Percentiles rank a stretch among this genome's conserved stretches.
phyloP scores from a whole-genome alignment of 2,888 invertebrate species.

The Tachina grossa region DNA sequence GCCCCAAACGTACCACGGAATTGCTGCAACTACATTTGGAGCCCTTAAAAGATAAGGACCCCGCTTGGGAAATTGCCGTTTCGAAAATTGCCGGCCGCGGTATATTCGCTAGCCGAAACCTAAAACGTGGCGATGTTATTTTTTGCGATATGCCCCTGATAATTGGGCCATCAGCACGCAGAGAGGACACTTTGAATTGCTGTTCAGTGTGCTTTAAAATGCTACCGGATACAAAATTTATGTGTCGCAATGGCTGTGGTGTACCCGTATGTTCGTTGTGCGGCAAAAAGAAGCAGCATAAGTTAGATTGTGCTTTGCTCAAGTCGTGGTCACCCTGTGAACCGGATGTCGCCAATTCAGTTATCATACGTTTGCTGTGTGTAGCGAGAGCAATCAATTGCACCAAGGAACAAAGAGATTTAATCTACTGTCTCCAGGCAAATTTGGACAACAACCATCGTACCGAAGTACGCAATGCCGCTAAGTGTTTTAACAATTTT shows the following conservation, averaged over 20 bases:
- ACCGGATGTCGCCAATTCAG: conserved; percentile 80
- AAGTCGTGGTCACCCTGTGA: conserved; percentile 85
- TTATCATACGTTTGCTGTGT: conserved; percentile 79
- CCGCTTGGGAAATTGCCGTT: conserved; percentile 85
- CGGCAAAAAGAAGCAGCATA: conserved; percentile 85
- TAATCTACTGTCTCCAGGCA: conserved; percentile 81
- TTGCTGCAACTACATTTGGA: conserved; percentile 79
- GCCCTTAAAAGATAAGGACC: conserved; percentile 80
- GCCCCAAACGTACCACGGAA: conserved; percentile 80
- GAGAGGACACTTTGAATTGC: conserved; percentile 83
- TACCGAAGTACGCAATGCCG: conserved; percentile 79
- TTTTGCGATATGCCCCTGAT: conserved; percentile 89
- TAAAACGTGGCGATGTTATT: conserved; percentile 87
- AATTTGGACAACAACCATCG: conserved; percentile 81
- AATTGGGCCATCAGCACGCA: conserved; percentile 86
- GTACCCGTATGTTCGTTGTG: conserved; percentile 88
- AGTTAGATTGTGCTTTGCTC: conserved; percentile 86
- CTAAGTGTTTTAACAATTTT: conserved; percentile 80
- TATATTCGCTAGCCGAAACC: conserved; percentile 87
- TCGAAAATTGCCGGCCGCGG: conserved; percentile 88
- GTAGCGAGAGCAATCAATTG: conserved; percentile 80
- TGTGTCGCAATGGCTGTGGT: conserved; percentile 87
- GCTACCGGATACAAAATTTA: conserved; percentile 81
- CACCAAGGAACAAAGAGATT: conserved; percentile 79
- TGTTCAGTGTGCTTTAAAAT: conserved; percentile 87